Evolutionary conservation across 2,888 invertebrate genomes (phyloP).

Genomic region (Agrochola macilenta): DNA sequence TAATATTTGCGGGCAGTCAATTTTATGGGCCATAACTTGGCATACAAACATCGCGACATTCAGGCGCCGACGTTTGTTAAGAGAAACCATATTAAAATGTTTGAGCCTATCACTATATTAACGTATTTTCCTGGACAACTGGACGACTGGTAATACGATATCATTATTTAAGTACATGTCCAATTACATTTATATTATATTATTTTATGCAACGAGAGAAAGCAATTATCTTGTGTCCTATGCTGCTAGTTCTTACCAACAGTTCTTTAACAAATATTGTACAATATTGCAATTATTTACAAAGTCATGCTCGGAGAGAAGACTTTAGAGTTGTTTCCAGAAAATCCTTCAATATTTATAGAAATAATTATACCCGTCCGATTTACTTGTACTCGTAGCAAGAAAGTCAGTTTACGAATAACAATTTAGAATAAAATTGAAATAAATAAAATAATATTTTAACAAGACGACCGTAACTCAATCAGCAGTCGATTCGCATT

Average conservation of each 20-base stretch:
- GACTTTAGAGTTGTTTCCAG: background rate
- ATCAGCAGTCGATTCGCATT: constrained; percentile 20
- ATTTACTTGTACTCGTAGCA: background rate
- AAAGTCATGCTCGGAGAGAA: background rate
- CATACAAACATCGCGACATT: no score
- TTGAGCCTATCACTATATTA: no score
- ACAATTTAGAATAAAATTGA: constrained; percentile 8
- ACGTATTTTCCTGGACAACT: no score
- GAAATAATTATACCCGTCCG: background rate
- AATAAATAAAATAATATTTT: constrained; percentile 27
- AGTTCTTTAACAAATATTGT: no score
- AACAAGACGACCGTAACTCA: background rate
- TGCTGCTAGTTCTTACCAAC: background rate
- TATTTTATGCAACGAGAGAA: background rate
- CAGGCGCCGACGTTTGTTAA: no score
- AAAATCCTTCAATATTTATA: background rate
- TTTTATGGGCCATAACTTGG: no score
- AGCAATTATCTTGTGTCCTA: background rate
- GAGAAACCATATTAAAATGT: no score
- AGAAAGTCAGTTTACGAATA: constrained; percentile 32
- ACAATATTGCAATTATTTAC: background rate
- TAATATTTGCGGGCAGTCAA: no score
- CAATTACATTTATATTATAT: no score
- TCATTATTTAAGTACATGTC: no score
- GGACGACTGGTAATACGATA: no score